Evolutionary conservation across 2,797 vertebrate species (phyloP).

Genomic region (Mormyrops boulengeri): DNA sequence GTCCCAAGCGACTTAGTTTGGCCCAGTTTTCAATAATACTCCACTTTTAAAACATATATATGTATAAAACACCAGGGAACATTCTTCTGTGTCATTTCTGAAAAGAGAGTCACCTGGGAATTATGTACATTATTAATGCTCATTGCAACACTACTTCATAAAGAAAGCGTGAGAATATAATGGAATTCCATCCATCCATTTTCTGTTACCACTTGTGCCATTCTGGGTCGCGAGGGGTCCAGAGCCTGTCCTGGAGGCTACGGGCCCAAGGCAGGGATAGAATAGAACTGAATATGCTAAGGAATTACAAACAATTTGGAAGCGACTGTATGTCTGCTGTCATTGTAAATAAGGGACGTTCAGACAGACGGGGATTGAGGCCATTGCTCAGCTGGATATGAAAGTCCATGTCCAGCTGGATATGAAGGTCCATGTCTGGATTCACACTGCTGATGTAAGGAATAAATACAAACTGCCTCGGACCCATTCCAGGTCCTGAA

Average conservation of each 20-base stretch:
- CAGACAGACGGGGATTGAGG: neutral
- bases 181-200: neutral
- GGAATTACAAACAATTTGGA: neutral
- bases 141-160: neutral
- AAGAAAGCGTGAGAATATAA: neutral
- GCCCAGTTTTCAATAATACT: neutral
- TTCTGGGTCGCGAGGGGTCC: neutral
- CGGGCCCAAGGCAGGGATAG: neutral
- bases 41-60: neutral
- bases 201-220: neutral
- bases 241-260: neutral
- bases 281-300: neutral
- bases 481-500: neutral
- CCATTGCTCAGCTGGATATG: neutral
- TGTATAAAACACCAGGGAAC: neutral
- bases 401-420: neutral
- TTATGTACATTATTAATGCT: neutral
- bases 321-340: neutral
- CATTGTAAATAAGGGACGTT: neutral
- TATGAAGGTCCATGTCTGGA: neutral
- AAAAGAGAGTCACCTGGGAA: neutral
- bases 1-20: neutral
- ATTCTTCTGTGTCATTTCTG: neutral
- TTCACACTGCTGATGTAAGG: neutral
- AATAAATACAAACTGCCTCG: neutral